Evolutionary conservation across 2,113 vertebrate genomes (phyloP).

Genomic region (Acanthochromis polyacanthus): DNA sequence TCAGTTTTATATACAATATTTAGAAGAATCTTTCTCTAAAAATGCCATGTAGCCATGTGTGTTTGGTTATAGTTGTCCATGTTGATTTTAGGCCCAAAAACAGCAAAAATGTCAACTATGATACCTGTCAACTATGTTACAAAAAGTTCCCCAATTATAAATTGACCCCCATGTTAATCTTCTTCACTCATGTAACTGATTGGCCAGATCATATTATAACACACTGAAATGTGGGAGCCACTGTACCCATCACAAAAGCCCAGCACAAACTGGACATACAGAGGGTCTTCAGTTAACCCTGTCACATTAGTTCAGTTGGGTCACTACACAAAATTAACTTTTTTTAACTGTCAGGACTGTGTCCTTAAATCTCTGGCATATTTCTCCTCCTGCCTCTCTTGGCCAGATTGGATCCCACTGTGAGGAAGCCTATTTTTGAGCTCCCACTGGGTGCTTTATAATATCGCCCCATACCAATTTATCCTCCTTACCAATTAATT

Average conservation of each 20-base stretch:
- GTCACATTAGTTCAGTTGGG: slow-evolving; percentile 57
- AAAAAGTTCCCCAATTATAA: too few relatives aligned
- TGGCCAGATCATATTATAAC: too few relatives aligned
- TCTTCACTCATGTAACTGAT: too few relatives aligned
- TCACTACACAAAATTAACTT: slow-evolving; percentile 51
- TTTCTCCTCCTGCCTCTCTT: slow-evolving; percentile 67
- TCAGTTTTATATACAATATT: too few relatives aligned
- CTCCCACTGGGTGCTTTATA: slow-evolving; percentile 75
- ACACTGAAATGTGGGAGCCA: not conserved
- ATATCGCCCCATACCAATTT: slow-evolving; percentile 74
- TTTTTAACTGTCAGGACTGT: slow-evolving; percentile 56
- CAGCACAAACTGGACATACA: not conserved
- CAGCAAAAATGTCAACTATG: too few relatives aligned
- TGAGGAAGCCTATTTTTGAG: slow-evolving; percentile 75
- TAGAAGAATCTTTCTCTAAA: too few relatives aligned
- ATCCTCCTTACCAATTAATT: slow-evolving; percentile 79
- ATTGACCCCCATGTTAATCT: too few relatives aligned
- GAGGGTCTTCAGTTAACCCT: slow-evolving; percentile 53
- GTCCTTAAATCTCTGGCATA: slow-evolving; percentile 69
- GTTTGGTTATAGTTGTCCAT: too few relatives aligned
- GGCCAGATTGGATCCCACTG: slow-evolving; percentile 68
- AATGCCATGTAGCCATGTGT: too few relatives aligned
- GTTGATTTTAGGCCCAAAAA: too few relatives aligned
- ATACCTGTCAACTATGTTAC: too few relatives aligned
- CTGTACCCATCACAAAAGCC: not conserved